Evolutionary conservation across 2,888 invertebrate species (phyloP), one percentile per base, ranked within the genome.

Genomic region (Heliconius ismenius): DNA sequence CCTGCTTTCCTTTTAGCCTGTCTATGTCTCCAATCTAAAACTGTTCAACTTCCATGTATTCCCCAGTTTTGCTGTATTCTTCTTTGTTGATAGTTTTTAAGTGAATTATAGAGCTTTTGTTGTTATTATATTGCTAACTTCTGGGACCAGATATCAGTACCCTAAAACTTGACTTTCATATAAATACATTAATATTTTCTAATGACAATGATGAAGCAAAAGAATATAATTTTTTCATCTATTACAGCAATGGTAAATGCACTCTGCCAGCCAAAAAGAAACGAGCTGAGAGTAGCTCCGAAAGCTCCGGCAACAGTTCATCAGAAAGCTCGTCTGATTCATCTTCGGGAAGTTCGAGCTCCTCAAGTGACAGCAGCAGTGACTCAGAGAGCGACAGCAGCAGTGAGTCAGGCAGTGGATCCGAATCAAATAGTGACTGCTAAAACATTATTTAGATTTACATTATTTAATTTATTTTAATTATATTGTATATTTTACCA

Each of bases 201-300:
- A 43, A 43, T 43, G 4, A 15, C 13, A 32, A 32, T 11, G 39
- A 39, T 39, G 39, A 49, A 49, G 49, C 49, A 49, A 49, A 49
- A 21, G 7, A 49, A 21, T 49, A 49, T 21, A 49, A 18, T 7
- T 49, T 49, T 36, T 70, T 32, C 13, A 69, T 77, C 65, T 74
- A 67, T 78, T 79, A 64, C 83, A 92, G 92, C 84, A 88, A 88
- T 79, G 90, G 90, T 10, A 87, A 86, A 79, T 92, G 91, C 87
- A 90, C 91, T 83, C 84, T 91, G 76, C 90, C 92, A 3, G 88
- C 84, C 78, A 92, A 92, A 86, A 92, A 92, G 87, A 92, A 90
- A 83, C 88, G 89, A 60, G 81, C 81, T 21, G 86, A 87, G 1
- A 89, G 90, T 70, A 88, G 90, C 78, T 87, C 85, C 0, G 89